Base-by-base conservation (phyloP, 1,140 invertebrate genomes). In the Drosophila mayri region DNA sequence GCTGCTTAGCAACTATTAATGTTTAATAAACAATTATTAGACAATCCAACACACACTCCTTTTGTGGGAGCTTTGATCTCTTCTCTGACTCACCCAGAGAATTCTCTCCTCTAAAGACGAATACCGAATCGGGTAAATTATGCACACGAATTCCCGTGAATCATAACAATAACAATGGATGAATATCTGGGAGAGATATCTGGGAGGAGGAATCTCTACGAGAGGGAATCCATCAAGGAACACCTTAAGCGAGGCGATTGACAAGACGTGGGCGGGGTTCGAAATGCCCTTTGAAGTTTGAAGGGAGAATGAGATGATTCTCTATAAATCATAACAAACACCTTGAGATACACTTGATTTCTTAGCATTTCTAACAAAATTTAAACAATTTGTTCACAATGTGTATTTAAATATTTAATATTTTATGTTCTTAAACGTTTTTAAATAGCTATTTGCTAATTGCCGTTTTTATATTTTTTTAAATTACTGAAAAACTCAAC, bases 1-100 rank as follows among this genome's bases (percentile, higher is more conserved):
- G 84, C 80, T 88, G 84, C 66, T 86, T 81, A 79, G 68, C 77
- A 87, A 55, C 77, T 70, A 60, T 90, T 85, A 85, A 85, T 90
- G 85, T 90, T 90, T 90, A 85, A 90, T 90, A 90, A 90, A 90
- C 85, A 90, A 90, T 90, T 90, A 90, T 90, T 90, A 90, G 76
- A 88, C 84, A 88, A 80, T 77, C 72, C 67, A 55, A 55, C 35
- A 67, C 58, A 62, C 58, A 44, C 38, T 55, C 44, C 35, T 43
- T 41, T 22, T 47, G 37, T 54, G 10, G 10, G 20, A 38, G 35
- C 49, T 78, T 70, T 77, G 82, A 67, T 67, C 76, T 77, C 64
- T 16, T 12, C 61, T 37, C 55, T 50, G 77, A 72, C 68, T 65
- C 79, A 78, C 60, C 35, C 7, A 6, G 46, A n/a, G 22, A 28